Evolutionary conservation across 2,888 invertebrate genomes (phyloP).

Genomic region (Sminthurinus aureus): DNA sequence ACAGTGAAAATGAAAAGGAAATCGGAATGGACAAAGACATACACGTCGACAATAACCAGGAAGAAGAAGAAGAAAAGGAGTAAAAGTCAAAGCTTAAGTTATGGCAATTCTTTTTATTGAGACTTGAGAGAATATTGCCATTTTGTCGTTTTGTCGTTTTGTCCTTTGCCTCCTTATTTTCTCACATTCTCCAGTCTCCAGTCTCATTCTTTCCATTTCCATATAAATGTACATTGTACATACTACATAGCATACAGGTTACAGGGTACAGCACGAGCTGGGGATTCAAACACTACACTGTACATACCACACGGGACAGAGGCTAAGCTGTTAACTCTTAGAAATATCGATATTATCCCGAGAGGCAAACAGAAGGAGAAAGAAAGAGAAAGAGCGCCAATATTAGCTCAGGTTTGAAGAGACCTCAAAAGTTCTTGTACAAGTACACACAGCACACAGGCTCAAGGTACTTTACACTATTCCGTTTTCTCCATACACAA

Average conservation of each 20-base stretch:
- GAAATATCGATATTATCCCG: too few species aligned
- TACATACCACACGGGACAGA: not conserved
- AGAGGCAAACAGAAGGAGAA: not conserved
- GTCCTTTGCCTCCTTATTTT: conserved; percentile 7
- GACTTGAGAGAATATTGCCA: conserved; percentile 1
- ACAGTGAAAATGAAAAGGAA: too few species aligned
- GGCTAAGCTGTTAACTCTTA: too few species aligned
- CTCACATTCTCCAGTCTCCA: not conserved
- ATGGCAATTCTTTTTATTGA: conserved; percentile 40
- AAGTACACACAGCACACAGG: too few species aligned
- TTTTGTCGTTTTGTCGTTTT: not conserved
- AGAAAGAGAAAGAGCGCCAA: not conserved
- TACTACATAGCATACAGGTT: too few species aligned
- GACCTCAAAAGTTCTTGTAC: too few species aligned
- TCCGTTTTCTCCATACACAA: too few species aligned
- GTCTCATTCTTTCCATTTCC: not conserved
- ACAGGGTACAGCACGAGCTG: too few species aligned
- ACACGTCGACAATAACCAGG: not conserved
- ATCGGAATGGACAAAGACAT: not conserved
- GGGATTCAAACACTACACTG: not conserved
- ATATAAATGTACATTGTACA: conserved; percentile 2
- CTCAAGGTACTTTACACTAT: too few species aligned
- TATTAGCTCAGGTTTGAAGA: not conserved
- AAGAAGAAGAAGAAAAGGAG: not conserved
- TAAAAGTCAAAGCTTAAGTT: conserved; percentile 39